Evolutionary conservation across 2,888 invertebrate genomes (phyloP), one percentile per base, ranked within the genome.

Genomic region (Chaetogeoica ovagalla): DNA sequence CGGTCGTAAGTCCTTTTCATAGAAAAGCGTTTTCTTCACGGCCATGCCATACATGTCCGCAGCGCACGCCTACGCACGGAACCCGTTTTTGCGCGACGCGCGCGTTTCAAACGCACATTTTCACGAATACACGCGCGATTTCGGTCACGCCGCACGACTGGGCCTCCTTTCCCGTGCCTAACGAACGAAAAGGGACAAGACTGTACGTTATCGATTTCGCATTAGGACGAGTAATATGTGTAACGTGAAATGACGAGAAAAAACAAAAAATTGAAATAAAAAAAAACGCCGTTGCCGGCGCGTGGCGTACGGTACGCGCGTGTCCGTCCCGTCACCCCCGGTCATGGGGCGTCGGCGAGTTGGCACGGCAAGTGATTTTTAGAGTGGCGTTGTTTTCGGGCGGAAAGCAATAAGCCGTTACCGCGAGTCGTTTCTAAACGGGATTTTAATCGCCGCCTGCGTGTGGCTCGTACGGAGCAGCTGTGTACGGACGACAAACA

Each of bases 381-480:
- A 77, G 37, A 62, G 69, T 59, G 63, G 57, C 63, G 62, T 79
- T 71, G 79, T 79, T 79, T 79, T 71, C 65, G 70, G 71, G 79
- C 79, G 79, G 79, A 70, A 71, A 79, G 79, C 70, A 79, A 79
- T 79, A 79, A 79, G 79, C 79, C 71, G 11, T 63, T 79, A n/a
- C 79, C 65, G 71, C 65, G 71, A 79, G 55, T 79, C 71, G 71
- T 71, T 62, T 79, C 79, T 71, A 79, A 79, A 79, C 71, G 79
- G 70, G 79, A 71, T 79, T 79, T 79, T 79, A 79, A 79, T 79
- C 79, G 79, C 71, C 13, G n/a, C n/a, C n/a, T n/a, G n/a, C n/a
- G n/a, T n/a, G n/a, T n/a, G n/a, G n/a, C n/a, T n/a, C n/a, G n/a
- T n/a, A n/a, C n/a, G n/a, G n/a, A n/a, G n/a, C n/a, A n/a, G n/a